Conservation (phyloP, 2,113 vertebrate genomes). For the Mormyrus lacerda region DNA sequence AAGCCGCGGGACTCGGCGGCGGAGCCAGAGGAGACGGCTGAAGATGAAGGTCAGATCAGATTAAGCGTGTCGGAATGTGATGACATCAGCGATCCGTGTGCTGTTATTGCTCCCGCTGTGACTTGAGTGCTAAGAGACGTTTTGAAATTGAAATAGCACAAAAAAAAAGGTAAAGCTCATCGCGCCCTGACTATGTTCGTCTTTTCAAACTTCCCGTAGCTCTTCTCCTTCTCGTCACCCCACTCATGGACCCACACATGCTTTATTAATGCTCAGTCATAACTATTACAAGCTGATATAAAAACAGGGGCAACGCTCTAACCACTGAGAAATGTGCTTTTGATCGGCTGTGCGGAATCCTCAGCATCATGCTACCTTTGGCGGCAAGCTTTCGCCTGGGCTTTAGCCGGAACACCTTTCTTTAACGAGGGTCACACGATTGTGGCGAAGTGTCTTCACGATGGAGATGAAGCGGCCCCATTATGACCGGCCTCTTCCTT, state of each 20-base stretch:
- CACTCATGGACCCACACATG: conserved; percentile 48
- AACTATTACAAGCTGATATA: conserved; percentile 70
- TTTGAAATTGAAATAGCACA: conserved; percentile 82
- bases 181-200: conserved; percentile 73
- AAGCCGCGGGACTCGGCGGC: conserved; percentile 38
- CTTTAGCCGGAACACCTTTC: conserved; percentile 80
- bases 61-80: conserved; percentile 97
- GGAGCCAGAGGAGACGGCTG: conserved; percentile 86
- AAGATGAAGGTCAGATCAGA: conserved; percentile 93
- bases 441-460: conserved; percentile 68
- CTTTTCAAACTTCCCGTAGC: not conserved
- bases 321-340: conserved; percentile 85
- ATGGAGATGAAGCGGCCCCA: conserved; percentile 77
- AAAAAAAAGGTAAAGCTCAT: conserved; percentile 29
- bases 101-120: conserved; percentile 48
- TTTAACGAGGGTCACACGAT: conserved; percentile 87
- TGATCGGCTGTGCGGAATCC: conserved; percentile 94
- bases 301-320: conserved; percentile 70
- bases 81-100: conserved; percentile 98
- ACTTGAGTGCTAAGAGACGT: conserved; percentile 81
- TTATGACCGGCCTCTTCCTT: conserved; percentile 57
- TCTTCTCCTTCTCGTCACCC: conserved; percentile 31
- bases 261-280: conserved; percentile 91
- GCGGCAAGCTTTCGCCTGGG: conserved; percentile 78
- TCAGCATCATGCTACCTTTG: conserved; percentile 97